These are phyloP conservation scores for Aldabrachelys gigantea DNA, from an alignment of 2,113 vertebrate species.

Conservation along the genomic window DNA sequence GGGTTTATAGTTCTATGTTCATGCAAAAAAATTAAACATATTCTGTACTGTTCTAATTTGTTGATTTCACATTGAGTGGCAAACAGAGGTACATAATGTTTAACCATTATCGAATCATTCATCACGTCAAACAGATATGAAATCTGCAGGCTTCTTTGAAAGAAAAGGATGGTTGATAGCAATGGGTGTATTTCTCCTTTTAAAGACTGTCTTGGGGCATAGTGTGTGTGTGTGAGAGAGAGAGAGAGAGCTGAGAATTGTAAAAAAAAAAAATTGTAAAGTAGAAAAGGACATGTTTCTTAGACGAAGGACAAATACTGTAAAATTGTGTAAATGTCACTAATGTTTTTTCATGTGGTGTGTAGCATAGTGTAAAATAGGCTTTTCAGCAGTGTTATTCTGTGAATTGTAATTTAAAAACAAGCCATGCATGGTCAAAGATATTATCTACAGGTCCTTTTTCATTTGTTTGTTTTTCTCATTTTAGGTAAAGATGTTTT, in stretches of 20 bases:
- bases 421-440: conserved; percentile 81
- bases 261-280: conserved; percentile 76
- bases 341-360: conserved; percentile 73
- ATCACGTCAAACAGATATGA: neutral
- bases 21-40: conserved; percentile 2
- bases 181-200: conserved; percentile 68
- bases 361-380: conserved; percentile 91
- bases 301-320: conserved; percentile 80
- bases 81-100: conserved; percentile 55
- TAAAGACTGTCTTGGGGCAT: conserved; percentile 55
- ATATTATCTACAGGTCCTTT: conserved; percentile 30
- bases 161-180: conserved; percentile 74
- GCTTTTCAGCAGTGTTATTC: conserved; percentile 87
- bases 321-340: conserved; percentile 87
- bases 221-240: conserved; percentile 44
- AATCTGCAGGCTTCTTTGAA: conserved; percentile 48
- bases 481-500: conserved; percentile 71
- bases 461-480: conserved; percentile 63
- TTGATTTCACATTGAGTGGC: conserved; percentile 50
- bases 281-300: conserved; percentile 73
- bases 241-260: conserved; percentile 68
- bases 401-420: conserved; percentile 90
- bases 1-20: conserved; percentile 49
- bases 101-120: conserved; percentile 43
- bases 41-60: conserved; percentile 3